Base-by-base conservation (phyloP, 2,113 vertebrate genomes). In the Urocolius indicus region DNA sequence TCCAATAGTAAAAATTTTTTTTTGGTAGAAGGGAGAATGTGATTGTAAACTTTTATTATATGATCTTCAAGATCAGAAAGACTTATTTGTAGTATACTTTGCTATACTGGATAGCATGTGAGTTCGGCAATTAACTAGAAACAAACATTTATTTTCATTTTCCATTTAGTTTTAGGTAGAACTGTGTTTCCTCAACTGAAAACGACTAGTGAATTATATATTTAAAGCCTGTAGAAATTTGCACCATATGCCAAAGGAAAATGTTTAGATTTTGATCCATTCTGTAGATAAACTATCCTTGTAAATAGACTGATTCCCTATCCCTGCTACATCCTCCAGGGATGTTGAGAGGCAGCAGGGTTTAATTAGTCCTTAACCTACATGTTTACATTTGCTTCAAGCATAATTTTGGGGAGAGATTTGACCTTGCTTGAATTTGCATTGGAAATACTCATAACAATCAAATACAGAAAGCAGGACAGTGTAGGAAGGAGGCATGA, bases 291-390 rank as follows among this genome's bases (percentile, higher is more conserved):
- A 94, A 55, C 18, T 67, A 36, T 10, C 48, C 23, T 57, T 71
- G 54, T 54, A 87, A 84, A 54, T 8, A 79, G 38, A 27, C 26
- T 41, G 32, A 27, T 51, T 77, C 38, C 15, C 15, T 43, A 26
- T 75, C 45, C 54, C 58, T 84, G n/a, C 41, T 48, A 27, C 21
- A 41, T 88, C n/a, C 51, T 75, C 30, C 54, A 63, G 90, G 26
- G 71, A 74, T 63, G 43, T 2, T 81, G 68, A 55, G 57, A 87
- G 30, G 48, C 5, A 82, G 38, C 43, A 84, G 38, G 43, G 7
- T 71, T 89, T 89, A n/a, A 62, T 94, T 91, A 80, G 29, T 72
- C 58, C 38, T 90, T 88, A 91, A 85, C 21, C 27, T 34, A 34
- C 69, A 43, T 29, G 24, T 65, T 91, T 65, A 52, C 30, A 65